phyloP scores from a whole-genome alignment of 2,888 invertebrate species.

The Dryobotodes eremita region DNA sequence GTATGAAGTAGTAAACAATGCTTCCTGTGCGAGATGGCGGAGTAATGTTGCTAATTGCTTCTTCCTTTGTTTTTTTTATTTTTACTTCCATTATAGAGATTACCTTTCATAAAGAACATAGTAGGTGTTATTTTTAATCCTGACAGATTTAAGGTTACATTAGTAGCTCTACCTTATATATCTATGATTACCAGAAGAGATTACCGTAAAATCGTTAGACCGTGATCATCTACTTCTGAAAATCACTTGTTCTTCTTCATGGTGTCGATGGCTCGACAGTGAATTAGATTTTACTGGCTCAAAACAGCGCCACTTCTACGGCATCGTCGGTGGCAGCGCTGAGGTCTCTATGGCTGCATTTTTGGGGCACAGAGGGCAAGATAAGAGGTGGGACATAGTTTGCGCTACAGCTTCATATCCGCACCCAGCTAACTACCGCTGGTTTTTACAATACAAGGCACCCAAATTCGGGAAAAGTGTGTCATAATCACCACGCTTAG shows the following conservation, averaged over 20 bases:
- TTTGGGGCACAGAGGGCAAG: not conserved
- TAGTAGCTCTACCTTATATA: not conserved
- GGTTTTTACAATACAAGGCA: not conserved
- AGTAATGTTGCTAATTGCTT: constrained; percentile 17
- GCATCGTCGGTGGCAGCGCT: not conserved
- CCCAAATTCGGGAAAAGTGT: not conserved
- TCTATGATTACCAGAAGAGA: not conserved
- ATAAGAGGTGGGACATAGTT: not conserved
- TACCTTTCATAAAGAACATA: not conserved
- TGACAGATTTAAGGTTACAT: not conserved
- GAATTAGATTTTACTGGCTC: not conserved
- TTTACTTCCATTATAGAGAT: not conserved
- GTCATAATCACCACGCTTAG: not conserved
- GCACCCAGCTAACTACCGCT: not conserved
- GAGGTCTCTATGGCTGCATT: not conserved
- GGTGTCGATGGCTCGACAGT: not conserved
- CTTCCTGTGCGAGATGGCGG: constrained; percentile 7
- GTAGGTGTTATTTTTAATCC: not conserved
- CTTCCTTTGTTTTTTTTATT: constrained; percentile 5
- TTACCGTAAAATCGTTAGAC: not conserved
- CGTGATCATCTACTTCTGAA: not conserved
- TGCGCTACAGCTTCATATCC: not conserved
- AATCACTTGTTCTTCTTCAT: not conserved
- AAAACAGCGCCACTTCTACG: not conserved
- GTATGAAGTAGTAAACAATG: constrained; percentile 59